Evolutionary conservation across 1,140 invertebrate genomes (phyloP), one percentile per base, ranked within the genome.

Genomic region (Lepidurus arcticus): DNA sequence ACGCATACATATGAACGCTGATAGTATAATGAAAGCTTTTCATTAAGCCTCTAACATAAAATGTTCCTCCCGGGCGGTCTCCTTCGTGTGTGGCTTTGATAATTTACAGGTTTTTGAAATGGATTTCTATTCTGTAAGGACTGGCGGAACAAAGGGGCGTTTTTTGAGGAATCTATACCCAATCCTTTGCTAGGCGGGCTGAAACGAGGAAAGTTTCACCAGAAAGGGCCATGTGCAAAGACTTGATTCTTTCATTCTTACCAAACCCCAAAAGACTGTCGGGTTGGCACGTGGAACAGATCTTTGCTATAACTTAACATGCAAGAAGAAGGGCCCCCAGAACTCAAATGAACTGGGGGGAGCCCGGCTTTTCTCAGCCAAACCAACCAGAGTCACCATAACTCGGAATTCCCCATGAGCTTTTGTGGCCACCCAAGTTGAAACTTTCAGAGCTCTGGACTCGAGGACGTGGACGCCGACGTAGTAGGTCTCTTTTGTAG

Each of bases 221-320:
- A 47, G 45, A 65, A 65, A 21, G 53, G 53, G 53, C 53, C 53
- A 65, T 65, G 53, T 65, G 53, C 53, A 65, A 65, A 65, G 53
- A 65, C 16, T 21, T 21, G 16, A 65, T 65, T 65, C 53, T 65
- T 65, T 65, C 13, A 13, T 65, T 16, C 53, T 65, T 65, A 21
- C 34, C 34, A 34, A 34, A 34, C 34, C 34, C 34, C 53, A 65
- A 21, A 7, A 21, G 53, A 21, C 21, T 65, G 6, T 21, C 53
- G 16, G 53, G 53, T 16, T 65, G 21, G 53, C 53, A 65, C 53
- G 53, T 65, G 53, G 53, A 65, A 21, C 6, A 16, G 13, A 65
- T 65, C 21, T 21, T 21, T 65, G n/a, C 9, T 16, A 13, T 21
- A 65, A 7, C 34, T 13, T 65, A n/a, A 65, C 53, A 65, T 65